Conservation (phyloP, 2,888 invertebrate genomes). For the Tubiluchus corallicola region DNA sequence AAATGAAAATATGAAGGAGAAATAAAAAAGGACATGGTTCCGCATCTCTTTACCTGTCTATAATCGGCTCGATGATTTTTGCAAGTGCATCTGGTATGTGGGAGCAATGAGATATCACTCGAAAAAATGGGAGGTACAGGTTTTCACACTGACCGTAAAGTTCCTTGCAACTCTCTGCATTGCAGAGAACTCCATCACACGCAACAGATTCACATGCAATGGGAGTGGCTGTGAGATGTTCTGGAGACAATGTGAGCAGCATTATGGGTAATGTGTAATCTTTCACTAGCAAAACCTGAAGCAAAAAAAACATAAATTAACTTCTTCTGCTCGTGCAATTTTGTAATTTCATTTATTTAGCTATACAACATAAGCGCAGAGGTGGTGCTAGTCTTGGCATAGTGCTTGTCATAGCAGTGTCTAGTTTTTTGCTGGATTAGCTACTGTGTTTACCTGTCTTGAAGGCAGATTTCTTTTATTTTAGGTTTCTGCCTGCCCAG, state of each 20-base stretch:
- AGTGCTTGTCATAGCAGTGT: too few species aligned
- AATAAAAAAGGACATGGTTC: too few species aligned
- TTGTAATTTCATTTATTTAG: too few species aligned
- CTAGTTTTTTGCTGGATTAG: too few species aligned
- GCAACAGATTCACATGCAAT: background rate
- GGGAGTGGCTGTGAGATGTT: slow-evolving; percentile 2
- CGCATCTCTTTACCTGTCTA: slow-evolving; percentile 25
- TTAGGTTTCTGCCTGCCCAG: too few species aligned
- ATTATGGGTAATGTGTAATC: slow-evolving; percentile 24
- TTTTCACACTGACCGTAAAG: background rate
- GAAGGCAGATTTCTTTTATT: too few species aligned
- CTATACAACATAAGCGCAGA: too few species aligned
- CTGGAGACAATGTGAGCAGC: slow-evolving; percentile 17
- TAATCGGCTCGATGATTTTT: slow-evolving; percentile 22
- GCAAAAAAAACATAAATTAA: slow-evolving; percentile 9
- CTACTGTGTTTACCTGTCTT: too few species aligned
- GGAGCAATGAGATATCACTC: slow-evolving; percentile 12
- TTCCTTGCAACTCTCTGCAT: background rate
- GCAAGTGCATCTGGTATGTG: slow-evolving; percentile 21
- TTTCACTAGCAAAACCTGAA: slow-evolving; percentile 25
- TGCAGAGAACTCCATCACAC: background rate
- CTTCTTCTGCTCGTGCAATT: too few species aligned
- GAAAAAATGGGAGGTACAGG: slow-evolving; percentile 13
- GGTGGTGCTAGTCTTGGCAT: too few species aligned
- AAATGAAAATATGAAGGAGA: too few species aligned